These are phyloP conservation scores for Platyscapa corneri DNA, from an alignment of 1,140 invertebrate genomes.

Conservation along the genomic window DNA sequence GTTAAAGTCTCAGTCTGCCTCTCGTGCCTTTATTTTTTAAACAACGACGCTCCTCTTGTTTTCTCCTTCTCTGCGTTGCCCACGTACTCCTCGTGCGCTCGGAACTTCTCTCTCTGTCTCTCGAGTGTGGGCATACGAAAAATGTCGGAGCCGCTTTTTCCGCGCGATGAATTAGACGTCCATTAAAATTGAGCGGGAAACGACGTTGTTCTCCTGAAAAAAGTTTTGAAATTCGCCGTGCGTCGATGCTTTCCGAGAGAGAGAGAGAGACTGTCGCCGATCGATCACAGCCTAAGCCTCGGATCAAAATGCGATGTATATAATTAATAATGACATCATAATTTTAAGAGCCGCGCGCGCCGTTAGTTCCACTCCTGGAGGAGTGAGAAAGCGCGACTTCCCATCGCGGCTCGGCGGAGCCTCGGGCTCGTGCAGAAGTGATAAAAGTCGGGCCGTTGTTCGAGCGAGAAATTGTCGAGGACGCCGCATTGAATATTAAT, in stretches of 20 bases:
- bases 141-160: background rate
- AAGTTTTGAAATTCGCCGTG: background rate
- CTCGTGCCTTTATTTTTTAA: background rate
- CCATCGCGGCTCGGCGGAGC: background rate
- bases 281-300: too few species aligned
- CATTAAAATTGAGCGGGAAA: background rate
- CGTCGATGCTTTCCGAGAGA: too few species aligned
- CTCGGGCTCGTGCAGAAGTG: background rate
- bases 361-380: background rate
- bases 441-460: background rate
- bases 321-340: too few species aligned
- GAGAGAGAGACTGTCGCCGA: too few species aligned
- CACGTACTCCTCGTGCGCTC: background rate
- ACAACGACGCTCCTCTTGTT: background rate
- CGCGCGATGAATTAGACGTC: too few species aligned
- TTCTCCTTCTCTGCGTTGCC: background rate
- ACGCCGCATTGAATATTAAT: too few species aligned
- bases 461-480: background rate
- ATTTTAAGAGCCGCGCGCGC: too few species aligned
- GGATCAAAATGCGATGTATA: too few species aligned
- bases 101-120: too few species aligned
- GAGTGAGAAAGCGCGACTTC: background rate
- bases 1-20: background rate
- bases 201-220: background rate
- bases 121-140: background rate